Percentiles rank a stretch among this genome's conserved stretches.
Evolutionary conservation across 1,140 invertebrate genomes (phyloP).

Genomic region (Plectrocnemia conspersa): DNA sequence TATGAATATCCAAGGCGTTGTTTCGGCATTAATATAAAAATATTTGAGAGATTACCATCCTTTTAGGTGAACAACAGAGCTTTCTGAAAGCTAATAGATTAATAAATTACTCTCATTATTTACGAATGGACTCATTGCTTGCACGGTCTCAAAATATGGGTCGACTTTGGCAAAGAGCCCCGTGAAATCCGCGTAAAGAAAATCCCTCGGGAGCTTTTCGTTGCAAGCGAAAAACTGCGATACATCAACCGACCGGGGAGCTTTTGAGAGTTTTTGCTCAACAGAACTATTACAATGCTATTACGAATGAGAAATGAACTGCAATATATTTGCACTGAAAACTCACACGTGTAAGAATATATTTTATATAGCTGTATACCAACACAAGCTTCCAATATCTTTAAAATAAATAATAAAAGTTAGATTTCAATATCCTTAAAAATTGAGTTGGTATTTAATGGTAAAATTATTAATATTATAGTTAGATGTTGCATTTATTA

Average conservation of each 20-base stretch:
- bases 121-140: conserved; percentile 20
- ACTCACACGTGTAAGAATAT: too few relatives aligned
- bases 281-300: too few relatives aligned
- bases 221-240: conserved; percentile 2
- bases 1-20: not conserved
- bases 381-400: too few relatives aligned
- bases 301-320: too few relatives aligned
- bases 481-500: too few relatives aligned
- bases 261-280: too few relatives aligned
- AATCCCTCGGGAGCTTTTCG: conserved; percentile 1
- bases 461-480: too few relatives aligned
- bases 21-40: conserved; percentile 17
- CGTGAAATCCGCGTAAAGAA: conserved; percentile 1
- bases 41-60: conserved; percentile 12
- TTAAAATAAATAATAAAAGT: too few relatives aligned
- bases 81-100: conserved; percentile 26
- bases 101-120: conserved; percentile 28
- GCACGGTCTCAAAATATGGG: conserved; percentile 13
- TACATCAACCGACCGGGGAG: not conserved
- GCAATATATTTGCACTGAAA: too few relatives aligned
- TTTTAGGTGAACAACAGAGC: conserved; percentile 14
- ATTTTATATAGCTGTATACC: too few relatives aligned
- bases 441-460: too few relatives aligned
- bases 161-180: conserved; percentile 16
- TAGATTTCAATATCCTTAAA: too few relatives aligned